Conservation (phyloP, 2,113 vertebrate genomes). For the Fulica atra region DNA sequence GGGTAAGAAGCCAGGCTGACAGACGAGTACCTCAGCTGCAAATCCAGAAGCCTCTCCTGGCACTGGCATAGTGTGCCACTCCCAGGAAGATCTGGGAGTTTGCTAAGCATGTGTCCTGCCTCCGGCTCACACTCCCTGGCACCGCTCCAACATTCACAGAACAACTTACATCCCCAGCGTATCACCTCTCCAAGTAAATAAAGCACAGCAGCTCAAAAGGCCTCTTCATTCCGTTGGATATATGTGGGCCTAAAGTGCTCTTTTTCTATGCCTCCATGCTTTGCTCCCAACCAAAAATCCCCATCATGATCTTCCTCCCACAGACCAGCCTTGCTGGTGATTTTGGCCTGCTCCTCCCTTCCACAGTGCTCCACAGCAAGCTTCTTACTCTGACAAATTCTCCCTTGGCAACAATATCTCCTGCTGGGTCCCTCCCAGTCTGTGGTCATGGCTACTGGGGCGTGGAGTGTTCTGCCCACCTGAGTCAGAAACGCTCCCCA, state of each 20-base stretch:
- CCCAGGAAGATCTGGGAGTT: neutral
- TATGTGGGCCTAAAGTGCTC: neutral
- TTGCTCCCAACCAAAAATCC: neutral
- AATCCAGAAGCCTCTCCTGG: neutral
- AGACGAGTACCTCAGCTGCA: neutral
- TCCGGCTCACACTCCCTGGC: neutral
- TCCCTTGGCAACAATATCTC: neutral
- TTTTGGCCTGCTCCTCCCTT: slow-evolving; percentile 1
- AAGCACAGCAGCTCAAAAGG: neutral
- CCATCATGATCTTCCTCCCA: neutral
- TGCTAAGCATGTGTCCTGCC: neutral
- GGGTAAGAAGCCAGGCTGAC: neutral
- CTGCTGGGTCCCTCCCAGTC: slow-evolving; percentile 2
- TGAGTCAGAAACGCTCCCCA: neutral
- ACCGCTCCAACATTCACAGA: neutral
- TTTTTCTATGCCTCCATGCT: neutral
- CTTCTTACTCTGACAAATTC: slow-evolving; percentile 44
- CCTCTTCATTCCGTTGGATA: neutral
- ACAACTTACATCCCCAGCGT: neutral
- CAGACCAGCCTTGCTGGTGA: neutral
- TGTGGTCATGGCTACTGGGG: neutral
- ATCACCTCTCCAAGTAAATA: neutral
- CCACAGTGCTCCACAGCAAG: neutral
- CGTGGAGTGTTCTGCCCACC: slow-evolving; percentile 12
- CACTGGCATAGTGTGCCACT: neutral